Evolutionary conservation across 1,140 invertebrate genomes (phyloP), one percentile per base, ranked within the genome.

Genomic region (Hydropsyche tenuis): DNA sequence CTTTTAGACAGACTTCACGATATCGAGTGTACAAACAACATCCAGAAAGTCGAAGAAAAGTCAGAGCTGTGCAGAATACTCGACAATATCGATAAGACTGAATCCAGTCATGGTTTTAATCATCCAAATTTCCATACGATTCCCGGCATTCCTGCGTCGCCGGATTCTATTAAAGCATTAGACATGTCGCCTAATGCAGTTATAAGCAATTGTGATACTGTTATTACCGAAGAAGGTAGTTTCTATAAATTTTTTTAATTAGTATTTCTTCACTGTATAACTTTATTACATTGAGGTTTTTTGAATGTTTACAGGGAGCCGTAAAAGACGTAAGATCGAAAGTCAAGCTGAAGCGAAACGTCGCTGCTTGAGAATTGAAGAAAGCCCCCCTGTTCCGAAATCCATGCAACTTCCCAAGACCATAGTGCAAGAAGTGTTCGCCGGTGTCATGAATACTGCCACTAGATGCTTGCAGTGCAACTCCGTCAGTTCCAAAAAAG

Each of bases 401-500:
- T 25, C 6, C 45, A 53, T 70, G 18, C 30, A 20, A 16, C 42
- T n/a, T 46, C 16, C 23, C 30, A 25, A 51, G 1, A 77, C 85
- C 16, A 79, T 91, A 20, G 89, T 93, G 0, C 89, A 93, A 74
- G 86, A 88, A 66, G 88, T 88, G 1, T 93, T 95, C 79, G 91
- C 91, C 5, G 94, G 94, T 0, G 88, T 91, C 71, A 82, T 92
- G 14, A 86, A 89, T 12, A 92, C 92, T 0, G 90, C 89, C 0
- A 90, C 92, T 14, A 88, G 88, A 69, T 96, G 94, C 79, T 83
- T 87, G 0, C 86, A 86, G 6, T 96, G 93, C 80, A 83, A 87
- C 46, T 88, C 87, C 2, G 87, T 89, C 62, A 94, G 92, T 2
- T 85, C 88, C 43, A 90, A 91, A 14, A 88, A 88, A 6, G 93